Conservation (phyloP, 2,888 invertebrate species). For the Lymantria dispar region DNA sequence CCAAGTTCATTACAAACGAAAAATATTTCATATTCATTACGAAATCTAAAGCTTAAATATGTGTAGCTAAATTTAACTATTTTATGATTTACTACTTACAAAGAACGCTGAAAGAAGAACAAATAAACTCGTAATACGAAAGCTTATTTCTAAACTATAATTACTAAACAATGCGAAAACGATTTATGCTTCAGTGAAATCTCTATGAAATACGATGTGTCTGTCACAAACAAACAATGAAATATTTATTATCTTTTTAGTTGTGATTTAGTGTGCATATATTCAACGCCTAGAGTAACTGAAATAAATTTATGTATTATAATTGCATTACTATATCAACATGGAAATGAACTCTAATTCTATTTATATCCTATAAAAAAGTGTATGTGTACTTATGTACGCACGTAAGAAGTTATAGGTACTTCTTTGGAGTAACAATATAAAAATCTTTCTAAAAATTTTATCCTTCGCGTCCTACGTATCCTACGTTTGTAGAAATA, state of each 20-base stretch:
- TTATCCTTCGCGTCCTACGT: no score
- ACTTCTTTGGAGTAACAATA: no score
- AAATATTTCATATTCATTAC: no score
- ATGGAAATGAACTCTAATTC: no score
- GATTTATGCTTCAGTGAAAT: conserved; percentile 55
- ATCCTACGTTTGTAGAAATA: no score
- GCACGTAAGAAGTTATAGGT: no score
- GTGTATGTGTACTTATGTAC: no score
- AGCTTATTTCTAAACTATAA: conserved; percentile 38
- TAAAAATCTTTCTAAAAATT: no score
- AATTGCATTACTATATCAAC: no score
- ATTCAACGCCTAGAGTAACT: conserved; percentile 26
- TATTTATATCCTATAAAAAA: no score
- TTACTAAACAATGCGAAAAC: conserved; percentile 45
- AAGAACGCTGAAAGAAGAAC: conserved; percentile 15
- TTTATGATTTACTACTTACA: conserved; percentile 18
- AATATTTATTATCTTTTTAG: conserved; percentile 45
- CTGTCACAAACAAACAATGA: conserved; percentile 47
- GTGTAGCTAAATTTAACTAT: not conserved
- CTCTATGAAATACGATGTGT: conserved; percentile 53
- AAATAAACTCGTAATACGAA: conserved; percentile 22
- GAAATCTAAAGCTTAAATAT: not conserved
- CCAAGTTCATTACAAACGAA: no score
- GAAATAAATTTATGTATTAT: not conserved
- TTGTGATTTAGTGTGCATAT: conserved; percentile 42